Conservation (phyloP, 2,888 invertebrate genomes). For the Trachelus stipa region DNA sequence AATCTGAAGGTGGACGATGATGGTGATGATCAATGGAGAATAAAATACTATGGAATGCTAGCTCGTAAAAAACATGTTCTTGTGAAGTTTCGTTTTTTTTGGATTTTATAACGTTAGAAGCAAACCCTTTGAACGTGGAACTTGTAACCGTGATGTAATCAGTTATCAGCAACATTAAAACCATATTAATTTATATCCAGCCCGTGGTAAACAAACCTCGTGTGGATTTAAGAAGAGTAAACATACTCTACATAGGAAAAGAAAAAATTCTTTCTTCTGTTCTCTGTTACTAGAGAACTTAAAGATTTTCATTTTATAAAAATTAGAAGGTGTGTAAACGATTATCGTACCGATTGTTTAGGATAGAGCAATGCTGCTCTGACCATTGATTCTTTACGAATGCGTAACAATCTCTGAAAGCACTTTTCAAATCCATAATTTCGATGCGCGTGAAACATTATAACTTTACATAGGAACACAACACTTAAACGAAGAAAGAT, state of each 20-base stretch:
- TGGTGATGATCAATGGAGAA: background rate
- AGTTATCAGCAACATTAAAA: background rate
- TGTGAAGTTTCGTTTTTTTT: background rate
- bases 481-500: background rate
- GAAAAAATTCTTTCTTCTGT: background rate
- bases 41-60: too few relatives aligned
- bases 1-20: background rate
- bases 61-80: too few relatives aligned
- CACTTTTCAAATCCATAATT: constrained; percentile 43
- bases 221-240: background rate
- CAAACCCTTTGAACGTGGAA: background rate
- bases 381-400: constrained; percentile 34
- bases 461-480: background rate
- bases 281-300: background rate
- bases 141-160: background rate
- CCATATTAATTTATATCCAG: constrained; percentile 6
- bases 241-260: background rate
- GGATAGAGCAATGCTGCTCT: constrained; percentile 32
- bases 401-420: constrained; percentile 32
- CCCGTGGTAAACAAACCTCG: background rate
- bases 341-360: constrained; percentile 28
- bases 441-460: constrained; percentile 41
- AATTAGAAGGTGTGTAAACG: background rate
- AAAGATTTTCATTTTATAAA: background rate
- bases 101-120: background rate